Base-by-base conservation (phyloP, 2,113 vertebrate genomes). In the Zosterops hypoxanthus region DNA sequence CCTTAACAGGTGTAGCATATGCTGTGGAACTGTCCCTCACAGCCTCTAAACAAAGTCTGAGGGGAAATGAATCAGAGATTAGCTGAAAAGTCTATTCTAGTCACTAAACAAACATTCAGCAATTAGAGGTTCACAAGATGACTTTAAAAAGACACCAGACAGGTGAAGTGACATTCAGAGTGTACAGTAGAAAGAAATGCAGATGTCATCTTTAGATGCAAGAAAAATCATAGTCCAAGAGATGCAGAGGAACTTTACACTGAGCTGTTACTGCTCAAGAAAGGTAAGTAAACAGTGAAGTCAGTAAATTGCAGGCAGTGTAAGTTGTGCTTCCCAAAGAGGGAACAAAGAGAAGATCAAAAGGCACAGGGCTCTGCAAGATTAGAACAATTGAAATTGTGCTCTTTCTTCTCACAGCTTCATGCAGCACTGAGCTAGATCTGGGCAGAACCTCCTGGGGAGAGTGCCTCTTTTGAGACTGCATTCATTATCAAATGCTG, bases 261-360 rank as follows among this genome's bases (percentile, higher is more conserved):
- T 49, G 15, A 28, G 18, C 28, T 90, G 46, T 52, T 87, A 53
- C 23, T 85, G 59, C 82, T 69, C 22, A 78, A 34, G 69, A 68
- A 63, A 92, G 90, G 72, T 65, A 78, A 95, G 86, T 61, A 80
- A 94, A 95, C 36, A 63, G 52, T 79, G 91, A 92, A 36, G 26
- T 55, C 78, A 92, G 69, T 94, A 90, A 95, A 89, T 56, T 83
- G 42, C 77, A 82, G 61, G 16, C 52, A 60, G 53, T 65, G 34
- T 69, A 70, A 80, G n/a, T 47, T 79, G 53, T 60, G 76, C 72
- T 82, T 82, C 88, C 84, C 64, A 88, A 93, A 89, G 25, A 84
- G 53, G 59, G 80, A 75, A 82, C 88, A 92, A 73, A 46, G 57
- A 77, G 64, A 93, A 79, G 81, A 95, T 95, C 82, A 96, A 94